These are phyloP conservation scores for Balanococcus diminutus DNA, from an alignment of 2,888 invertebrate species.

Conservation along the genomic window DNA sequence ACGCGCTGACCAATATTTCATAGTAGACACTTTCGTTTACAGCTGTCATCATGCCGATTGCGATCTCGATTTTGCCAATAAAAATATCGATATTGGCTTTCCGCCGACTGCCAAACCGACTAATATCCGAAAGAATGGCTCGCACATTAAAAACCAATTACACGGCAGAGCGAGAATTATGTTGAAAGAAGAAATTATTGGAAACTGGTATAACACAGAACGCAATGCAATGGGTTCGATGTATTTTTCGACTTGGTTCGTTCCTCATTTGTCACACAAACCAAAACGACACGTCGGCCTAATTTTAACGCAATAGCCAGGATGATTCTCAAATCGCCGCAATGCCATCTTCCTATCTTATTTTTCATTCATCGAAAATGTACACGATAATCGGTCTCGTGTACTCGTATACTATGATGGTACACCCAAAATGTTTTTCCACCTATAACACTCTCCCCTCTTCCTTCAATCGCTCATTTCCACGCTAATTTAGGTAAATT, in stretches of 20 bases:
- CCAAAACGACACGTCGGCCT: conserved; percentile 26
- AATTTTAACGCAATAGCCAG: not conserved
- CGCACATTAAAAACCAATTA: conserved; percentile 52
- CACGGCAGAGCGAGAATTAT: conserved; percentile 16
- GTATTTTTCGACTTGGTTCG: conserved; percentile 4
- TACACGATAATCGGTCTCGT: not conserved
- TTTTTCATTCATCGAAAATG: not conserved
- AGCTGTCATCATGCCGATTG: not conserved
- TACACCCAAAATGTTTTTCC: not conserved
- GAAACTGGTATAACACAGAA: conserved; percentile 1
- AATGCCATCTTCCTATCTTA: not conserved
- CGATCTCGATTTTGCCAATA: conserved; percentile 44
- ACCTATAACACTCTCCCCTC: too few relatives aligned
- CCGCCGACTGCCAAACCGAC: not conserved
- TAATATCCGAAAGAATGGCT: conserved; percentile 12
- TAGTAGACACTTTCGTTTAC: conserved; percentile 19
- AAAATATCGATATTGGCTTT: conserved; percentile 54
- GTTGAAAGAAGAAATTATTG: not conserved
- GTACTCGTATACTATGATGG: too few relatives aligned
- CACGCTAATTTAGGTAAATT: too few relatives aligned
- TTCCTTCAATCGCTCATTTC: not conserved
- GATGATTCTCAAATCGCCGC: not conserved
- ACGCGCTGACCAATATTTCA: conserved; percentile 24
- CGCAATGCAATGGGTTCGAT: too few relatives aligned
- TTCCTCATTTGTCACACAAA: conserved; percentile 49